Evolutionary conservation across 2,113 vertebrate genomes (phyloP).

Genomic region (Macheiramphus alcinus): DNA sequence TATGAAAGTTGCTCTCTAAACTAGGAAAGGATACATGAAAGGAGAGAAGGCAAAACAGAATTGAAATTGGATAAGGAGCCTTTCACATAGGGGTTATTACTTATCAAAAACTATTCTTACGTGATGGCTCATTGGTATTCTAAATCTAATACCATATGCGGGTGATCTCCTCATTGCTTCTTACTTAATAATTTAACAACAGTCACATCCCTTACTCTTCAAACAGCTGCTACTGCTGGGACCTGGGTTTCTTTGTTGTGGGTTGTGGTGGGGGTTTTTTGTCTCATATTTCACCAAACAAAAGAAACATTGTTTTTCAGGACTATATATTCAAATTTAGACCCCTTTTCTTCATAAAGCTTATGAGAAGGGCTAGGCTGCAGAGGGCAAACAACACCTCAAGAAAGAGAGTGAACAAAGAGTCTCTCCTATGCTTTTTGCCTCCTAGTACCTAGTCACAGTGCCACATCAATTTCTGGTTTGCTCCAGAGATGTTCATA

Average conservation of each 20-base stretch:
- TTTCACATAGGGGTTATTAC: constrained; percentile 19
- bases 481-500: background rate
- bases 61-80: constrained; percentile 2
- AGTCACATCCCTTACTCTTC: background rate
- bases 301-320: background rate
- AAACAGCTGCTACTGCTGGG: background rate
- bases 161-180: background rate
- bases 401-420: background rate
- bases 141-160: background rate
- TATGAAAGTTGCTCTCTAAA: constrained; percentile 32
- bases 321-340: background rate
- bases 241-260: background rate
- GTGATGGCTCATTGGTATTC: background rate
- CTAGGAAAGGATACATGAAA: constrained; percentile 12
- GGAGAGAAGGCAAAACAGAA: constrained; percentile 28
- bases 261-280: background rate
- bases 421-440: background rate
- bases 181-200: background rate
- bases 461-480: background rate
- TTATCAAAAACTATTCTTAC: constrained; percentile 56
- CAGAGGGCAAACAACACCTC: background rate
- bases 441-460: background rate
- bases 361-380: background rate
- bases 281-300: background rate
- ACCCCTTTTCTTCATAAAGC: background rate